Evolutionary conservation across 2,797 vertebrate species (phyloP), one percentile per base, ranked within the genome.

Genomic region (Crenuchus spilurus): DNA sequence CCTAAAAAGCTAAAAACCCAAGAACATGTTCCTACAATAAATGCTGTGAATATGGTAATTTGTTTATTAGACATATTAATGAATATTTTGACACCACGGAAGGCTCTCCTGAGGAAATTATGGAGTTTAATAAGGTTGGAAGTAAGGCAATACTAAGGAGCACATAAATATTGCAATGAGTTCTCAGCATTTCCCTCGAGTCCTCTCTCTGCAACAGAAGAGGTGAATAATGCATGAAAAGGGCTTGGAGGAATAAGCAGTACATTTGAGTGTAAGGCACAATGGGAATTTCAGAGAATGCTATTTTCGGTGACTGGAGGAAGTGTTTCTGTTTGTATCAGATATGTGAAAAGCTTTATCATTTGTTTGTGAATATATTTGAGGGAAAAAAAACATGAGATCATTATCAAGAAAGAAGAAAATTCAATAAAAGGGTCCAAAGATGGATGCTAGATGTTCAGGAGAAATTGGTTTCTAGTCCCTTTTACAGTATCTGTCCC

Each of bases 181-280:
- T 87, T 90, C 80, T 91, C 88, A 89, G 89, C 82, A 84, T 90
- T 90, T 80, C 92, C 90, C 91, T 55, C 70, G 91, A 90, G 90
- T 84, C 82, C 80, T 85, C 80, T 85, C 87, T 88, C 85, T 75
- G 88, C 86, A 91, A 90, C 86, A 84, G 84, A 67, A 73, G 80
- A 88, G 86, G 85, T 92, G 87, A 91, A 92, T 91, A 92, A 91
- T 91, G 86, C 82, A 92, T 90, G 81, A 86, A 65, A 51, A 82
- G 86, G 88, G 88, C 89, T 83, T 80, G 82, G 82, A 84, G 80
- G 87, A 87, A 90, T 87, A 83, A n/a, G 86, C 82, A 84, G 82
- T 88, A 89, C 89, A 89, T 91, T 89, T 86, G 84, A 84, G 82
- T 84, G 81, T 83, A 72, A 88, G 84, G 82, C 84, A 86, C 84